These are phyloP conservation scores for Alethe diademata DNA, from an alignment of 2,113 vertebrate species.

Conservation along the genomic window DNA sequence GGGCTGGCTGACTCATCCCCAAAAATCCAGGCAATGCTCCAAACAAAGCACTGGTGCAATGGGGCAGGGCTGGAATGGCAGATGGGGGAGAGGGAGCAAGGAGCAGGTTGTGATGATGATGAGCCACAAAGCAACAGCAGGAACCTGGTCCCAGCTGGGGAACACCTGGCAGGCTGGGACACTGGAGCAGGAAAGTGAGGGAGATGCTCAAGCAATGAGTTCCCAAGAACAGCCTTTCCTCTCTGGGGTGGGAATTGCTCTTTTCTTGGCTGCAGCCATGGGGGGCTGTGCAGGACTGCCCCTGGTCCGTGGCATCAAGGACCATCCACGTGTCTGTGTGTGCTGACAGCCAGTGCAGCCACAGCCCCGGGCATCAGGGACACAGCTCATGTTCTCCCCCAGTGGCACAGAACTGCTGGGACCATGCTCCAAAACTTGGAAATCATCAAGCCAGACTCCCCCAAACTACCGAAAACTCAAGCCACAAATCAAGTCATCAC, in stretches of 20 bases:
- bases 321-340: accelerated
- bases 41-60: not conserved
- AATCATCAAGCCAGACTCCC: not conserved
- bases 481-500: not conserved
- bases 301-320: not conserved
- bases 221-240: not conserved
- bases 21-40: not conserved
- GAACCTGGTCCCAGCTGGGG: not conserved
- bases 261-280: not conserved
- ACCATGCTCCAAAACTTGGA: not conserved
- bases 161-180: accelerated
- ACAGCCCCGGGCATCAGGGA: not conserved
- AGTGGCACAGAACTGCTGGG: not conserved
- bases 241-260: not conserved
- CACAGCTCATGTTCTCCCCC: accelerated
- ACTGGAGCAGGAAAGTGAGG: accelerated
- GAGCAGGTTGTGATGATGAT: not conserved
- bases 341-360: accelerated
- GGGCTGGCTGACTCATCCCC: not conserved
- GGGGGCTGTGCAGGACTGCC: not conserved
- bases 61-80: not conserved
- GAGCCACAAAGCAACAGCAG: accelerated
- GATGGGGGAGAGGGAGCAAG: not conserved
- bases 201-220: not conserved
- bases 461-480: not conserved